Evolutionary conservation across 1,140 invertebrate species (phyloP).

Genomic region (Drosophila subobscura): DNA sequence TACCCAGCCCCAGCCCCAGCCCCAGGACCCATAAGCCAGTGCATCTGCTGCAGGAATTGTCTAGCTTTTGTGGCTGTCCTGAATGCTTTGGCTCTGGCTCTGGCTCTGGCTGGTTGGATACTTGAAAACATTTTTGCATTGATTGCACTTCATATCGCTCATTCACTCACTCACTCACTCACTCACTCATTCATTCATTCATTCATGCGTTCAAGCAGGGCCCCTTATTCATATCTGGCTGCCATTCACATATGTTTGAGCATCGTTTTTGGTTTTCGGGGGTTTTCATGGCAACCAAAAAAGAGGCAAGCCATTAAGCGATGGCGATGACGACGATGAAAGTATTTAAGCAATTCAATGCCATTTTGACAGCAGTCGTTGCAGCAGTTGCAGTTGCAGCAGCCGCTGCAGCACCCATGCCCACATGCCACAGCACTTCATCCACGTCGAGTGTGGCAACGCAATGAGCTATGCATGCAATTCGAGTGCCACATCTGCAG

Average conservation of each 20-base stretch:
- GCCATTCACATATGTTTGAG: conserved; percentile 76
- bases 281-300: conserved; percentile 64
- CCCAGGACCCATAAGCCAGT: neutral
- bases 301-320: conserved; percentile 62
- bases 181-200: conserved; percentile 36
- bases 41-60: conserved; percentile 32
- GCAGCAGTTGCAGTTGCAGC: conserved; percentile 31
- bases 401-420: neutral
- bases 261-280: conserved; percentile 27
- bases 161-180: conserved; percentile 34
- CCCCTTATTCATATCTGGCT: conserved; percentile 61
- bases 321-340: conserved; percentile 37
- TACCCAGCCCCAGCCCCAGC: neutral
- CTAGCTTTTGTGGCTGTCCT: neutral
- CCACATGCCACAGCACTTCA: conserved; percentile 43
- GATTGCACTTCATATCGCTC: conserved; percentile 79
- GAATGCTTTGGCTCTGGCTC: conserved; percentile 1
- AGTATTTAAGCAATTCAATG: conserved; percentile 82
- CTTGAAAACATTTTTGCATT: conserved; percentile 80
- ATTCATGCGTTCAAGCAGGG: conserved; percentile 37
- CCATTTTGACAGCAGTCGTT: conserved; percentile 56
- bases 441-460: conserved; percentile 68
- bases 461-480: conserved; percentile 80
- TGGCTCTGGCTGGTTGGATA: conserved; percentile 35
- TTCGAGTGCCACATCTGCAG: conserved; percentile 69